Base-by-base conservation (phyloP, 2,113 vertebrate species). In the Sisor rabdophorus region DNA sequence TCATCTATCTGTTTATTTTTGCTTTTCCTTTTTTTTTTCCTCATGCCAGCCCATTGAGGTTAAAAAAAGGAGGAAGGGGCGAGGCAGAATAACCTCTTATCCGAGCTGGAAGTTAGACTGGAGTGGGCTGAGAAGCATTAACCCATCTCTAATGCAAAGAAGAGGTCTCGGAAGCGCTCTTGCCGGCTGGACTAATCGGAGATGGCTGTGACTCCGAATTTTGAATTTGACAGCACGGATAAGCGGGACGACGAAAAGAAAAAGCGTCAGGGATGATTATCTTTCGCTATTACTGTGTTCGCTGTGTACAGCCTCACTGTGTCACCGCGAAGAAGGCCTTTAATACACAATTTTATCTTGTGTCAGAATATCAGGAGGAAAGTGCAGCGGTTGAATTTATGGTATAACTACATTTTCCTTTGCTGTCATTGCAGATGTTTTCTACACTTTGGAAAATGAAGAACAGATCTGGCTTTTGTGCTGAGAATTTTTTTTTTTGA, bases 21-120 rank as follows among this genome's bases (percentile, higher is more conserved):
- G 20, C 3, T 32, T 68, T 24, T 20, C 30, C 40, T 22, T 36
- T 11, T 61, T 52, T 26, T 59, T 28, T 9, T 32, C 58, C 63
- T 22, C 48, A 63, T 75, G 78, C 75, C 80, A 80, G 69, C 52
- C 76, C 58, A 71, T 85, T 63, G 50, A 50, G 56, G 44, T 50
- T 63, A 2, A 11, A 40, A 22, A 54, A 79, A 76, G 15, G 4
- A 75, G 22, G 28, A 40, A 68, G 1, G 30, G 28, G 70, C n/a
- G 54, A 79, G 47, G 69, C 78, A 73, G 77, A 72, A 72, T 75
- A 56, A 56, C 72, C 71, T 71, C 61, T 78, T 24, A 54, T 61
- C 60, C 50, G 60, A 68, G 52, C 3, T 55, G 30, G 58, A 65
- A 67, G 44, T 26, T 60, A 48, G 48, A 71, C 60, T 63, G 32